A percentile compares a stretch with the other conserved stretches of the same genome.
phyloP scores from a whole-genome alignment of 2,113 vertebrate genomes.

The Zeus faber region DNA sequence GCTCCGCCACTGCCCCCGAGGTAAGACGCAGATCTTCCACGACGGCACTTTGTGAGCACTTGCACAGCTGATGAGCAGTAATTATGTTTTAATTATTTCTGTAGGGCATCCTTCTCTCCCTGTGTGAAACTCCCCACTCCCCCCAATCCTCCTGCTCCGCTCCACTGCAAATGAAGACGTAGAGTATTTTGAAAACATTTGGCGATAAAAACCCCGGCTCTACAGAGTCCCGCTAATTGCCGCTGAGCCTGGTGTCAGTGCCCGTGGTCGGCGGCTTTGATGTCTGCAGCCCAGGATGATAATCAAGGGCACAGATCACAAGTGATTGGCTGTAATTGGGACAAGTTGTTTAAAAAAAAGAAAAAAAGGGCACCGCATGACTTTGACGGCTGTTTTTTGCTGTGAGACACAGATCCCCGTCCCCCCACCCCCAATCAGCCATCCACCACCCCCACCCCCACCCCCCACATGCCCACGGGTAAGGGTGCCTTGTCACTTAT shows the following conservation, averaged over 20 bases:
- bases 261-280: slow-evolving; percentile 59
- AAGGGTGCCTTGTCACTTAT: slow-evolving; percentile 82
- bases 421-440: slow-evolving; percentile 54
- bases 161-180: slow-evolving; percentile 62
- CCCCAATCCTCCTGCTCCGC: neutral
- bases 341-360: too few species aligned
- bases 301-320: slow-evolving; percentile 54
- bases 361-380: slow-evolving; percentile 62
- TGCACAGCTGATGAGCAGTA: slow-evolving; percentile 72
- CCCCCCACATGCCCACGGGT: slow-evolving; percentile 67
- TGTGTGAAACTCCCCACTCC: slow-evolving; percentile 21
- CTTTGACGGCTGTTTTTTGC: slow-evolving; percentile 67
- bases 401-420: slow-evolving; percentile 35
- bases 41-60: slow-evolving; percentile 73
- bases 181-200: slow-evolving; percentile 70
- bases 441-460: slow-evolving; percentile 27
- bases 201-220: slow-evolving; percentile 61
- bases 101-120: slow-evolving; percentile 65
- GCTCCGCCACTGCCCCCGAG: slow-evolving; percentile 39
- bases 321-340: slow-evolving; percentile 74
- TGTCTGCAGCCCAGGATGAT: slow-evolving; percentile 52
- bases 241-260: slow-evolving; percentile 45
- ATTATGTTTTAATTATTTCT: slow-evolving; percentile 78
- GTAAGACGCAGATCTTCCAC: slow-evolving; percentile 53
- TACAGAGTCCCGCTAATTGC: slow-evolving; percentile 63